phyloP scores from a whole-genome alignment of 2,888 invertebrate genomes.

The Thelaira solivaga region DNA sequence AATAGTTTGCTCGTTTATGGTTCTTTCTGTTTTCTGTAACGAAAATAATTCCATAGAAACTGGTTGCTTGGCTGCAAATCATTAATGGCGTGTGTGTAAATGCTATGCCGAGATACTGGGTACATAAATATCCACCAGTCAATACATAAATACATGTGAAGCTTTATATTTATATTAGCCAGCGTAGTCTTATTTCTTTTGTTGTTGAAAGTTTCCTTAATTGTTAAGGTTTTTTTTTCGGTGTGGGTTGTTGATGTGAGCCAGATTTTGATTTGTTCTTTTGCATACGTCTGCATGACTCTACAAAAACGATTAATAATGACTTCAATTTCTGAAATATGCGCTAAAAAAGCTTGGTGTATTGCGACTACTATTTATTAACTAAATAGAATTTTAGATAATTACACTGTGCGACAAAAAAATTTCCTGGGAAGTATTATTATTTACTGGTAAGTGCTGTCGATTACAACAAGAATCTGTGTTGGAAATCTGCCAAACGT shows the following conservation, averaged over 20 bases:
- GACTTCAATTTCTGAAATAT: neutral
- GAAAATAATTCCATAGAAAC: slow-evolving; percentile 25
- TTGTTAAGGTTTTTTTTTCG: neutral
- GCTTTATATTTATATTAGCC: no score
- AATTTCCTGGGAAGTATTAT: no score
- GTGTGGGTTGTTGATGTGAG: slow-evolving; percentile 40
- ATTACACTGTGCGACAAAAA: no score
- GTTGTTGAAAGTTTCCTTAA: slow-evolving; percentile 17
- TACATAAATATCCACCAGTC: neutral
- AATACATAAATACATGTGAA: neutral
- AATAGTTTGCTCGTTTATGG: neutral
- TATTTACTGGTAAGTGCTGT: no score
- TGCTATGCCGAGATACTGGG: neutral
- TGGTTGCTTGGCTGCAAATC: slow-evolving; percentile 18
- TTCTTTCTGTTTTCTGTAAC: slow-evolving; percentile 1
- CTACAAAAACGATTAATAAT: slow-evolving; percentile 9
- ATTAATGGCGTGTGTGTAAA: slow-evolving; percentile 5
- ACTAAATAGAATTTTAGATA: neutral
- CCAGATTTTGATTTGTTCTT: slow-evolving; percentile 11
- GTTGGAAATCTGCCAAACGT: no score
- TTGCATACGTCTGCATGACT: slow-evolving; percentile 1
- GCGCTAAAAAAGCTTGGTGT: neutral
- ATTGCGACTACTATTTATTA: no score
- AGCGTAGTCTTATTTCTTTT: neutral
- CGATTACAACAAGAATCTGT: no score